Evolutionary conservation across 2,113 vertebrate genomes (phyloP), one percentile per base, ranked within the genome.

Genomic region (Coryphaenoides rupestris): DNA sequence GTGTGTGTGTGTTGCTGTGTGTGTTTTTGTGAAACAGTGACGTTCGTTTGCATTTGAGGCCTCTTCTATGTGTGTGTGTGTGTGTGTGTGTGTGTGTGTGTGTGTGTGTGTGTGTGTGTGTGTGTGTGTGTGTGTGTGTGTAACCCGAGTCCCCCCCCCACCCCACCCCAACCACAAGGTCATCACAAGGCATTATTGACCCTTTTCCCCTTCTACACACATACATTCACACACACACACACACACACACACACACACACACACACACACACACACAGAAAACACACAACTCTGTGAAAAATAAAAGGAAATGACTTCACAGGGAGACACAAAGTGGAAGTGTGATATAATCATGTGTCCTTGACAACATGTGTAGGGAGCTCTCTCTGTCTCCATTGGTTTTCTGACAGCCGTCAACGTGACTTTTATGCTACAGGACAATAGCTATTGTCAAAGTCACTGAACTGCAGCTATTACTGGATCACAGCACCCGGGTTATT

Each of bases 211-310:
- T 5, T 12, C 5, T 45, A 50, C 53, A 55, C 53, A 55, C 53
- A 55, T 4, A 54, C 52, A 54, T n/a, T 19, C 52, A 54, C 52
- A 19, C 52, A 19, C 52, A 54, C 52, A 54, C 52, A 54, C 52
- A 54, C 52, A 54, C n/a, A 54, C 52, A 54, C 19, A 55, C 53
- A 55, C 19, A 55, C 53, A 55, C 5, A 55, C 53, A 55, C 19
- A 55, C 53, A 21, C 17, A 55, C 53, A 55, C 19, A 55, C 19
- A 55, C 10, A 55, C 53, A 22, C 19, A 21, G 19, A 19, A 2
- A 55, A 17, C 3, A 45, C 40, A 5, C 40, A 45, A 5, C 13
- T 45, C 40, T 12, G 5, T 45, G 5, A 5, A 45, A 13, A 13
- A 13, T 45, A 13, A 13, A 6, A 13, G 40, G 40, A 6, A 5